Base-by-base conservation (phyloP, 2,113 vertebrate genomes). In the Zosterops hypoxanthus region DNA sequence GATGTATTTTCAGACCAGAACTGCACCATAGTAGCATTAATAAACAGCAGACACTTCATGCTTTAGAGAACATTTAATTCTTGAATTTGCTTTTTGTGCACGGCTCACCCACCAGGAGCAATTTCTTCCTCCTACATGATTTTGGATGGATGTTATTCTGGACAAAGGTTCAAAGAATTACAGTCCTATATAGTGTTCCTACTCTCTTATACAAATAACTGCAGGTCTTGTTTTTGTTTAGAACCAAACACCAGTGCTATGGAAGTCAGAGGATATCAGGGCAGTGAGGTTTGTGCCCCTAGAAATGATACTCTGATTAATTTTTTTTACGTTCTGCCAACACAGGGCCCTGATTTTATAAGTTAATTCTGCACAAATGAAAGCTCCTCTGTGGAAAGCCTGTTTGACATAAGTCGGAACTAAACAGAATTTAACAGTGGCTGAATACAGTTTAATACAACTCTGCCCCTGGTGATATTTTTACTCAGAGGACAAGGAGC, bases 21-120 rank as follows among this genome's bases (percentile, higher is more conserved):
- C 41, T 53, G 41, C 34, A 47, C 11, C 8, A 23, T 0, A n/a
- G 41, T 0, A 61, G 11, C 11, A n/a, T 28, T 49, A 69, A 33
- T 49, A 11, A 21, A 36, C 77, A 86, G 61, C 16, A 60, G 82
- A 73, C 10, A 52, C 9, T 49, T 53, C 6, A 14, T 3, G 5
- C 41, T 53, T 52, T 65, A 44, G 63, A 76, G 69, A 71, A 55
- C 8, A 53, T 59, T 82, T 80, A 23, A 41, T 77, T 77, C 41
- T 20, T 69, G 28, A 19, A 26, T 36, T 76, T 68, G 23, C 8
- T 66, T 10, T 7, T n/a, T 7, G 12, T 36, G 49, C 46, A 44
- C 29, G 53, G 44, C 29, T 96, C 55, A 70, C 25, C 41, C 36
- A 25, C 2, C 1, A 64, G 20, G 17, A 22, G 26, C 13, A 36